Evolutionary conservation across 2,113 vertebrate species (phyloP).

Genomic region (Cervus canadensis): DNA sequence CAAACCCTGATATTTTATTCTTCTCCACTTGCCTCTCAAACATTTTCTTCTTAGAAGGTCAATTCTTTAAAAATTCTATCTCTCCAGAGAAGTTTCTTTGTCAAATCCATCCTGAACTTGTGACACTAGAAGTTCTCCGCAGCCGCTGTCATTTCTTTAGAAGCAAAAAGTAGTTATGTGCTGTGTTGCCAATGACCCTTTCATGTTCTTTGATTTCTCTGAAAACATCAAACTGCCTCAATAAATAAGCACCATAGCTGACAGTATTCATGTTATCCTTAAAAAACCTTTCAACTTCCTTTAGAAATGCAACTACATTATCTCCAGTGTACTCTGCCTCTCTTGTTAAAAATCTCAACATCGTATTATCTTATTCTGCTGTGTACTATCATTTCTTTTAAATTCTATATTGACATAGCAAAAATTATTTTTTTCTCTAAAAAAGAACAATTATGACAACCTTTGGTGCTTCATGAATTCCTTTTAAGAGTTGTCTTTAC

Average conservation of each 20-base stretch:
- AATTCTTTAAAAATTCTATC: constrained; percentile 33
- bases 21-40: background rate
- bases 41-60: constrained; percentile 11
- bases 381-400: background rate
- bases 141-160: constrained; percentile 1
- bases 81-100: background rate
- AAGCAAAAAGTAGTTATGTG: background rate
- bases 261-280: background rate
- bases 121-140: background rate
- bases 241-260: background rate
- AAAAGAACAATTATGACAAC: background rate
- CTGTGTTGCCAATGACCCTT: constrained; percentile 18
- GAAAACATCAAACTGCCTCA: background rate
- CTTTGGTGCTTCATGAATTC: background rate
- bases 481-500: background rate
- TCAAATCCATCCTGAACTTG: constrained; percentile 4
- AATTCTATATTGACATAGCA: background rate
- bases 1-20: background rate
- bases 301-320: background rate
- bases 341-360: background rate
- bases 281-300: background rate
- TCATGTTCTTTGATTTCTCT: background rate
- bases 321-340: background rate
- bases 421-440: background rate
- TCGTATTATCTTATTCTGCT: background rate